Base-by-base conservation (phyloP, 2,888 invertebrate species). In the Drosophila infuscata region DNA sequence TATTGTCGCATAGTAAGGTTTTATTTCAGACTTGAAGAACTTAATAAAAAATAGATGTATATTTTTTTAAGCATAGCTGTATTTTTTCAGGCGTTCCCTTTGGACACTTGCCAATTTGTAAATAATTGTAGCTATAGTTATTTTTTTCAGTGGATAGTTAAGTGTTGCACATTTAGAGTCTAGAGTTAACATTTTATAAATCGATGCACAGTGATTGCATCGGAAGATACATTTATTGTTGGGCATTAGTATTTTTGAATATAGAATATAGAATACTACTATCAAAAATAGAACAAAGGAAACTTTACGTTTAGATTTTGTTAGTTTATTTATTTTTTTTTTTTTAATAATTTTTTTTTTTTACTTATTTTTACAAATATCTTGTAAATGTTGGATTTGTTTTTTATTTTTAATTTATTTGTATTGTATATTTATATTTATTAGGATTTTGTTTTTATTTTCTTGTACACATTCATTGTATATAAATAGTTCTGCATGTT, bases 221-320 rank as follows among this genome's bases (percentile, higher is more conserved):
- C 65, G 41, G 51, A 68, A 72, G 57, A 61, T 48, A 74, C 61
- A 76, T 63, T 75, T 36, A 61, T 33, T 46, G 41, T 61, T 46
- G 30, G 57, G 57, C 41, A 59, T 49, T 36, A 5, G 38, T 70
- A 59, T 51, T 59, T 29, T 36, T 15, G 36, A 32, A 6, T 71
- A 51, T 70, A 63, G 62, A 70, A 79, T 79, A 82, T 82, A 79
- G 68, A 67, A 78, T 73, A 79, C 83, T 76, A 88, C 88, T 84
- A 84, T 84, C 84, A 84, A 88, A 84, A 84, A 84, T 84, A 84
- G 85, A 85, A 84, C 82, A 79, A 88, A 88, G 74, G 70, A 70
- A 84, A 84, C 76, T 81, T 70, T 30, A 57, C 57, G 48, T 59
- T 74, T 38, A 64, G 30, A 32, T 63, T 69, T 64, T 67, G 51